These are phyloP conservation scores for Chorisops tibialis DNA, from an alignment of 2,888 invertebrate species.

Conservation along the genomic window DNA sequence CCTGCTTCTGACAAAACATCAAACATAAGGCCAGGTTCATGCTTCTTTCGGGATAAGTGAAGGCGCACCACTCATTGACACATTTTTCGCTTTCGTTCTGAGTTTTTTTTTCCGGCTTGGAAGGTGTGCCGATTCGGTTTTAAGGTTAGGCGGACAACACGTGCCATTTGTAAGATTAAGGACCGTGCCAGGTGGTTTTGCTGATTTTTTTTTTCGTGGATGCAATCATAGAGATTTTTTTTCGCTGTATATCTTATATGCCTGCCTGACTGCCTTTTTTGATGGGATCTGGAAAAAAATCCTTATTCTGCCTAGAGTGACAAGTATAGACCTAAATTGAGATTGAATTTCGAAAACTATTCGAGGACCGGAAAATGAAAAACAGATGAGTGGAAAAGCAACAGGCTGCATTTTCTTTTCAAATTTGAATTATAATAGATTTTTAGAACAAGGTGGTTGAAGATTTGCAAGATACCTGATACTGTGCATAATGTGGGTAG, in stretches of 20 bases:
- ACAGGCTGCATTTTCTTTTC: conserved; percentile 23
- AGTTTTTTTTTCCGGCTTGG: not conserved
- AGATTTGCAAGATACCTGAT: conserved; percentile 11
- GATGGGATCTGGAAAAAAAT: not conserved
- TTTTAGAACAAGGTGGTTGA: conserved; percentile 10
- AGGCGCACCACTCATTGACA: not conserved
- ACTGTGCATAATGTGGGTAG: conserved; percentile 21
- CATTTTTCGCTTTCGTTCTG: not conserved
- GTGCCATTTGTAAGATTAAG: conserved; percentile 33
- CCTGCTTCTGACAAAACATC: conserved; percentile 7
- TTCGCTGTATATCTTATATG: not conserved
- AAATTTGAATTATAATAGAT: conserved; percentile 3
- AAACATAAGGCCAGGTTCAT: conserved; percentile 13
- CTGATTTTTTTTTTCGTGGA: conserved; percentile 21
- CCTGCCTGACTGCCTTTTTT: conserved; percentile 19
- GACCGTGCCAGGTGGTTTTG: conserved; percentile 27
- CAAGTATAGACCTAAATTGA: conserved; percentile 7
- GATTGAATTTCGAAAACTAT: conserved; percentile 21
- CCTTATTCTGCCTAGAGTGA: not conserved
- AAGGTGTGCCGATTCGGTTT: conserved; percentile 18
- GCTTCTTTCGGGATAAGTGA: not conserved
- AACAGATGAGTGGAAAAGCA: conserved; percentile 27
- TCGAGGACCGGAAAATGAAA: conserved; percentile 27
- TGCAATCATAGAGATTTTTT: not conserved
- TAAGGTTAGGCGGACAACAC: conserved; percentile 28